Percentiles rank a stretch among this genome's conserved stretches.
Conservation (phyloP, 1,140 invertebrate species). For the Catajapyx aquilonaris region DNA sequence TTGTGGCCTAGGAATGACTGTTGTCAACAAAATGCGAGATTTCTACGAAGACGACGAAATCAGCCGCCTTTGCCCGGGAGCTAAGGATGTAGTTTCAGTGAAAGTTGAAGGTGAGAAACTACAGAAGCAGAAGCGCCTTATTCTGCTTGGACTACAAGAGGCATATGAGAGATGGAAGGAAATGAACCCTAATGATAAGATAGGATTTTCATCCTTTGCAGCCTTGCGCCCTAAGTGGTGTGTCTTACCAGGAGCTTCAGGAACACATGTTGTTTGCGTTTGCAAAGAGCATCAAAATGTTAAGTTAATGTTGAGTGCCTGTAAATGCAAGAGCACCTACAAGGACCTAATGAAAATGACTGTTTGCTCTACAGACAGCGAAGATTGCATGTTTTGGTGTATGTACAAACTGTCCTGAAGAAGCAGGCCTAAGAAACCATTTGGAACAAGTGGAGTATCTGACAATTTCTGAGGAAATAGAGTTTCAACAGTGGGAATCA, state of each 20-base stretch:
- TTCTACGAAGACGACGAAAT: not conserved
- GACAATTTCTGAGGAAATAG: not conserved
- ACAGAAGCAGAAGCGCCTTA: not conserved
- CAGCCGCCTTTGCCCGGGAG: not conserved
- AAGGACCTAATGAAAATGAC: not conserved
- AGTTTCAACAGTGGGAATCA: not conserved
- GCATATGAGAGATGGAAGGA: not conserved
- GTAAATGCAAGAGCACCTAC: not conserved
- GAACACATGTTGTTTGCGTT: conserved; percentile 3
- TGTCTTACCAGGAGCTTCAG: not conserved
- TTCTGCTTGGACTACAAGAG: not conserved
- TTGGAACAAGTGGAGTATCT: not conserved
- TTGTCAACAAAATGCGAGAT: no score
- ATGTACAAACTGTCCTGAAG: no score
- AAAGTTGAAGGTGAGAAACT: no score
- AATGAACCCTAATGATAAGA: not conserved
- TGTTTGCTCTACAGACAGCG: not conserved
- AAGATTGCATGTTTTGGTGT: not conserved
- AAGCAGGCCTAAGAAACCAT: not conserved
- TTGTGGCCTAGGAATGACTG: no score
- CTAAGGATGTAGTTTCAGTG: not conserved
- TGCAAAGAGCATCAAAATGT: conserved; percentile 2
- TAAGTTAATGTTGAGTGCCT: not conserved
- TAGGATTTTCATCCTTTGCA: not conserved
- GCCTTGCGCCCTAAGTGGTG: conserved; percentile 2